Percentiles rank a stretch among this genome's conserved stretches.
Conservation (phyloP, 2,113 vertebrate species). For the Xenopus laevis region DNA sequence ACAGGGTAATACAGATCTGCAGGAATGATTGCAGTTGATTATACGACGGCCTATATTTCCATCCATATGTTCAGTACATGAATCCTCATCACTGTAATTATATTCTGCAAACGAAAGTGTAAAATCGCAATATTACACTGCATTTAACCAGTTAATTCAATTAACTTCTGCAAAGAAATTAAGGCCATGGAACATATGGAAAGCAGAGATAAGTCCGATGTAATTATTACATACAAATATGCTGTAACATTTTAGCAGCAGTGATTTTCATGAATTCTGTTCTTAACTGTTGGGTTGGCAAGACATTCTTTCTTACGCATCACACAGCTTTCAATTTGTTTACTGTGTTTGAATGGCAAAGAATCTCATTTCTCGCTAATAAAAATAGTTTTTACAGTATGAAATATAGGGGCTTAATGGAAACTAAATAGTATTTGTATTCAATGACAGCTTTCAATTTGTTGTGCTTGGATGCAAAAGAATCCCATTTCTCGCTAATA, state of each 20-base stretch:
- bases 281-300: constrained; percentile 4
- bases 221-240: constrained; percentile 40
- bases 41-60: background rate
- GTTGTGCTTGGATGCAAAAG: too few relatives aligned
- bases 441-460: too few relatives aligned
- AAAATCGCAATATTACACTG: constrained; percentile 27
- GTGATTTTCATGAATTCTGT: constrained; percentile 19
- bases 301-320: constrained; percentile 9
- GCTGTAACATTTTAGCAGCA: constrained; percentile 32
- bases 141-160: constrained; percentile 38
- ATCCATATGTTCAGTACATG: background rate
- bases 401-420: too few relatives aligned
- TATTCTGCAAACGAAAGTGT: constrained; percentile 9
- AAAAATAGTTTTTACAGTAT: too few relatives aligned
- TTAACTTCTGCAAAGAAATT: constrained; percentile 35
- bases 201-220: constrained; percentile 37
- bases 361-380: too few relatives aligned
- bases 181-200: constrained; percentile 37
- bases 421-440: too few relatives aligned
- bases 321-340: too few relatives aligned
- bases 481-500: too few relatives aligned
- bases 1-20: constrained; percentile 6
- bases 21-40: background rate
- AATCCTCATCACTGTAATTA: constrained; percentile 9
- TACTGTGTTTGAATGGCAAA: too few relatives aligned